Percentiles rank a stretch among this genome's conserved stretches.
These are phyloP conservation scores for Palloptera scutellata DNA, from an alignment of 2,888 invertebrate genomes.

Conservation along the genomic window DNA sequence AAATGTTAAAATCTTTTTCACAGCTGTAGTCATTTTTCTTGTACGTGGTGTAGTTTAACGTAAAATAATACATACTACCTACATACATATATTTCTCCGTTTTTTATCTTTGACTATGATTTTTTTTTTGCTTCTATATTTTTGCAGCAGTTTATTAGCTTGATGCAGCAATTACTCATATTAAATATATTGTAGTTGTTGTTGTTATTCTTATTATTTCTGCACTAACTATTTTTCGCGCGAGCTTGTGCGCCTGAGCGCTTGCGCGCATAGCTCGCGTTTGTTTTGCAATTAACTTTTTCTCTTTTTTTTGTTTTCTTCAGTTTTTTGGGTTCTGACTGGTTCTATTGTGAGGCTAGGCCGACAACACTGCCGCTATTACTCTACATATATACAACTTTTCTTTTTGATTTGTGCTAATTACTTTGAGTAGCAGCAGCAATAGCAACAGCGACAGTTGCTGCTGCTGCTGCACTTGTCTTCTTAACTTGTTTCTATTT, in stretches of 20 bases:
- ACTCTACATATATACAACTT: neutral
- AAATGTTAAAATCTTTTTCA: too few species aligned
- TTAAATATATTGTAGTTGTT: neutral
- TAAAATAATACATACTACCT: too few species aligned
- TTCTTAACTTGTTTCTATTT: conserved; percentile 13
- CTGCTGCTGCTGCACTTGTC: conserved; percentile 16
- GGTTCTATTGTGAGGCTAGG: neutral
- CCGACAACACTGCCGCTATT: neutral
- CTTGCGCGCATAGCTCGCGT: conserved; percentile 23
- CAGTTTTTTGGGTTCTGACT: conserved; percentile 22
- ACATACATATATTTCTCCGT: too few species aligned
- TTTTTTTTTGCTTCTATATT: neutral
- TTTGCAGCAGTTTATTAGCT: conserved; percentile 33
- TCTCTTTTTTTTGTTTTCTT: conserved; percentile 15
- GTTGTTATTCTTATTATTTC: neutral
- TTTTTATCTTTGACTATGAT: too few species aligned
- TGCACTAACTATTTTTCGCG: conserved; percentile 13
- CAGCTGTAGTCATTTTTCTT: too few species aligned
- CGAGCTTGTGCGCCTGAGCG: conserved; percentile 13
- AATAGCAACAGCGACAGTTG: neutral
- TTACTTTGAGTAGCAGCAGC: conserved; percentile 24
- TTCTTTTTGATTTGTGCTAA: conserved; percentile 26
- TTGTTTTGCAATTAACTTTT: conserved; percentile 1
- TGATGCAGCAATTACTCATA: conserved; percentile 32
- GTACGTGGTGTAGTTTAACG: too few species aligned